Evolutionary conservation across 2,888 invertebrate species (phyloP).

Genomic region (Zootermopsis nevadensis): DNA sequence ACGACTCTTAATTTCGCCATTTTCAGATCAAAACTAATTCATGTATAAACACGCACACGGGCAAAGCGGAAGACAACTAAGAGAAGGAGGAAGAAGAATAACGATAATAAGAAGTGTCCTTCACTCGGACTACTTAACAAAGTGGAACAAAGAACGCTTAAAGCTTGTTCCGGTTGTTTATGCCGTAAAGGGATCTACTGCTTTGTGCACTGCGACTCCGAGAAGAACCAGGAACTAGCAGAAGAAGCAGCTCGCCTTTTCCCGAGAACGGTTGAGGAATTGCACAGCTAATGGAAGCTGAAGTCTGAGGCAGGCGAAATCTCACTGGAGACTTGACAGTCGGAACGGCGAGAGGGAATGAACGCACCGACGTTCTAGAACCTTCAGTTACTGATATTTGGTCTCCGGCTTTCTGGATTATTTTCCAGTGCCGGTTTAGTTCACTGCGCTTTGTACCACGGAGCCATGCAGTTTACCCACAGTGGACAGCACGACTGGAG

Average conservation of each 20-base stretch:
- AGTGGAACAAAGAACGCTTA: background rate
- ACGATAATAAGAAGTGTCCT: too few relatives aligned
- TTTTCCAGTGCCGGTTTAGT: too few relatives aligned
- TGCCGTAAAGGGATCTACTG: background rate
- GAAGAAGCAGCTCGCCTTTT: background rate
- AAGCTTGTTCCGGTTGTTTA: background rate
- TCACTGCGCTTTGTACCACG: too few relatives aligned
- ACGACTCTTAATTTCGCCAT: too few relatives aligned
- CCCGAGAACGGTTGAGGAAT: constrained; percentile 13
- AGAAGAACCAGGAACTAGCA: background rate
- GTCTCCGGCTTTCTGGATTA: background rate
- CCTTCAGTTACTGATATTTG: background rate
- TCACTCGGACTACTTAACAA: background rate
- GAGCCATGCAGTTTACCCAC: too few relatives aligned
- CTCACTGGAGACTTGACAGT: constrained; percentile 3
- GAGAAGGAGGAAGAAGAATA: too few relatives aligned
- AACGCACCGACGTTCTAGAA: background rate
- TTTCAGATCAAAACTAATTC: too few relatives aligned
- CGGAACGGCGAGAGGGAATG: background rate
- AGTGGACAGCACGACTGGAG: too few relatives aligned
- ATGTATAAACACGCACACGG: too few relatives aligned
- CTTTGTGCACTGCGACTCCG: background rate
- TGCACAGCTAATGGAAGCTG: constrained; percentile 33
- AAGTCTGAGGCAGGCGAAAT: background rate
- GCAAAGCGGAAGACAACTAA: too few relatives aligned